Percentiles rank a stretch among this genome's conserved stretches.
Conservation (phyloP, 1,140 invertebrate species). For the Heliconius himera region DNA sequence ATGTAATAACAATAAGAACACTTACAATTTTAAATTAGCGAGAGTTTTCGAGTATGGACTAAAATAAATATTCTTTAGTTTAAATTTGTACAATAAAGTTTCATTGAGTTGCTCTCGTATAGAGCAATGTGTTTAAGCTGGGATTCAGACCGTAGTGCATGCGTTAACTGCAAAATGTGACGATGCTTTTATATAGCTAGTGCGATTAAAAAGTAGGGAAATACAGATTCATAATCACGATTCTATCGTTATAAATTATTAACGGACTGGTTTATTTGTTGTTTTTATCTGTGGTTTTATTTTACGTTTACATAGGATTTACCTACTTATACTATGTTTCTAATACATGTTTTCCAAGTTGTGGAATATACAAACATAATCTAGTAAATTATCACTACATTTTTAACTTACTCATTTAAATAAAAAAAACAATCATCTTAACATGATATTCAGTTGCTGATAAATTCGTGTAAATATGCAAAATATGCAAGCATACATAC, state of each 20-base stretch:
- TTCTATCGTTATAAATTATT: too few species aligned
- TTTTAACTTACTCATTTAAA: too few species aligned
- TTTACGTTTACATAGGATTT: too few species aligned
- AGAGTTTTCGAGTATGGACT: neutral
- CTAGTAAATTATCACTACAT: too few species aligned
- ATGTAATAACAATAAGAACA: neutral
- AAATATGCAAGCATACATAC: too few species aligned
- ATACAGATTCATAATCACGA: neutral
- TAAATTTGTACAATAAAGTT: neutral
- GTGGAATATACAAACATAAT: too few species aligned
- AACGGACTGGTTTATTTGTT: too few species aligned
- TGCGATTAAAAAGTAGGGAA: neutral
- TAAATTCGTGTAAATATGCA: neutral
- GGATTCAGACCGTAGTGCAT: constrained; percentile 11
- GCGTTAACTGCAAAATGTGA: constrained; percentile 6
- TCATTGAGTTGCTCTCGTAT: neutral
- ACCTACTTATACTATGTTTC: too few species aligned
- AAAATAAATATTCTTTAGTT: neutral
- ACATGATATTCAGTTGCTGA: too few species aligned
- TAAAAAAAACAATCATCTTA: too few species aligned
- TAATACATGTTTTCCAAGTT: too few species aligned
- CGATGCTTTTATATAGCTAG: neutral
- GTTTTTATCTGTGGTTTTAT: too few species aligned
- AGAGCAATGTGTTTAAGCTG: neutral
- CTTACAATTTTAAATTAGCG: neutral